Evolutionary conservation across 2,113 vertebrate genomes (phyloP).

Genomic region (Tetrax tetrax): DNA sequence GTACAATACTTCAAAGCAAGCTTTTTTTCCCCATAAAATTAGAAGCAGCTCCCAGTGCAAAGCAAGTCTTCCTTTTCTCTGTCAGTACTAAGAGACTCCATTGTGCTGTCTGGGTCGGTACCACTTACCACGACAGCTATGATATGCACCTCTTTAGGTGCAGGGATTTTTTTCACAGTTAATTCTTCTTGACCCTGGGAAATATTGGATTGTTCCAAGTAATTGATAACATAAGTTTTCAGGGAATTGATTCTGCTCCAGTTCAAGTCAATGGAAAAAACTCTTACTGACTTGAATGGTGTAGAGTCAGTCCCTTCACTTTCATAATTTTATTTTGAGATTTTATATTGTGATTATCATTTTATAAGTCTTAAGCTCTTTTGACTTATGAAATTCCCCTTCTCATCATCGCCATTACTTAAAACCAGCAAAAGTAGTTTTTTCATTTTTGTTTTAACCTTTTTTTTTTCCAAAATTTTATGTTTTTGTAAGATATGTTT

Average conservation of each 20-base stretch:
- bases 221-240: slow-evolving; percentile 33
- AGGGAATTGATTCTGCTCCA: not conserved
- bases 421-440: not conserved
- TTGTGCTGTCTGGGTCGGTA: not conserved
- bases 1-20: slow-evolving; percentile 45
- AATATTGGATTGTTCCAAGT: slow-evolving; percentile 13
- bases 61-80: not conserved
- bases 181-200: slow-evolving; percentile 3
- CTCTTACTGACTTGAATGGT: not conserved
- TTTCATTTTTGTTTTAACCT: not conserved
- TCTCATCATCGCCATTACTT: not conserved
- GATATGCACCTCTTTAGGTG: not conserved
- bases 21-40: not conserved
- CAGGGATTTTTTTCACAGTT: slow-evolving; percentile 4
- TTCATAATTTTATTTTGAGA: not conserved
- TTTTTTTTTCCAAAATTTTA: not conserved
- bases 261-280: not conserved
- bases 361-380: not conserved
- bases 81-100: not conserved
- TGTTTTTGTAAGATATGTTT: not conserved
- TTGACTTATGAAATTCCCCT: not conserved
- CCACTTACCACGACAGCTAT: not conserved
- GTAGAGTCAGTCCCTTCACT: not conserved
- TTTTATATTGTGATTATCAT: not conserved
- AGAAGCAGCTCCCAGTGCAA: slow-evolving; percentile 29